A percentile compares a stretch with the other conserved stretches of the same genome.
Evolutionary conservation across 2,888 invertebrate species (phyloP).

Genomic region (Galerucella nymphaeae): DNA sequence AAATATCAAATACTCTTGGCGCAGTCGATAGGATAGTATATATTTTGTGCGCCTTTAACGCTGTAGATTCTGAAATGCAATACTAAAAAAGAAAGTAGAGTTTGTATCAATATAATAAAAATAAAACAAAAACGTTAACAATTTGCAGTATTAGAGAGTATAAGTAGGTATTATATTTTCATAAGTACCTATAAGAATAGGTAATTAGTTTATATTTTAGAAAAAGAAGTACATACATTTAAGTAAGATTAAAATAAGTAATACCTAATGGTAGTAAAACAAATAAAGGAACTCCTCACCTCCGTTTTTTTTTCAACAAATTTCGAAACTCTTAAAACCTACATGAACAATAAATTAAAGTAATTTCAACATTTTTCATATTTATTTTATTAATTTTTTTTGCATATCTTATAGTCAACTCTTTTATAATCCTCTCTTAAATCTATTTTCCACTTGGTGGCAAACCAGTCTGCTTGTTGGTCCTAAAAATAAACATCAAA

Average conservation of each 20-base stretch:
- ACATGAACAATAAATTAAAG: constrained; percentile 47
- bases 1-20: no score
- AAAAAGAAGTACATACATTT: constrained; percentile 26
- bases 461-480: constrained; percentile 56
- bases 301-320: constrained; percentile 34
- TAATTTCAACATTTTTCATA: constrained; percentile 31
- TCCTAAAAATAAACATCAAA: constrained; percentile 49
- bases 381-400: constrained; percentile 32
- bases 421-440: constrained; percentile 34
- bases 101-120: neutral
- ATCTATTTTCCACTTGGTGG: constrained; percentile 57
- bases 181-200: neutral
- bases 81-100: no score
- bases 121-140: neutral
- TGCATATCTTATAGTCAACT: constrained; percentile 31
- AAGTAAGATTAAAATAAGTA: constrained; percentile 12
- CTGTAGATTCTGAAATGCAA: no score
- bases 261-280: constrained; percentile 14
- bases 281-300: constrained; percentile 53
- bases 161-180: neutral
- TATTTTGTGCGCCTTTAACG: no score
- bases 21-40: no score
- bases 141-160: neutral
- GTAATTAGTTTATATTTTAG: constrained; percentile 25
- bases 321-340: constrained; percentile 48